Base-by-base conservation (phyloP, 2,797 vertebrate species). In the Perdix hodgsoniae region DNA sequence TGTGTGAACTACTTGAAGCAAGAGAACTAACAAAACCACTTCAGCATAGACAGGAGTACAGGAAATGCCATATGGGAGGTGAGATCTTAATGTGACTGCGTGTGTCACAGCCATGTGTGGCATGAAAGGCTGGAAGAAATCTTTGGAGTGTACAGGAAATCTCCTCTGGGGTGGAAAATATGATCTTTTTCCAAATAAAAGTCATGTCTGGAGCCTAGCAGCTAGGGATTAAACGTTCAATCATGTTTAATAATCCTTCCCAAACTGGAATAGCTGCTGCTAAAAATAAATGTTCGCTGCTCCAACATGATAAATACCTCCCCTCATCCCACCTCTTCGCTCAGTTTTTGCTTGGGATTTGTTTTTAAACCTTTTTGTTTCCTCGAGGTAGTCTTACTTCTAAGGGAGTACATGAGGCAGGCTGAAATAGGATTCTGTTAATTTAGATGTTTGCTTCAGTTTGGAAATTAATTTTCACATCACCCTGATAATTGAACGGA, bases 151-250 rank as follows among this genome's bases (percentile, higher is more conserved):
- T 2, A 2, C 37, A 54, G 63, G 57, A 88, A 75, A 59, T 86
- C 11, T 93, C 75, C 77, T 84, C 70, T 75, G 63, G 26, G 42
- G 15, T 75, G 39, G 49, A 65, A 85, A 92, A 78, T 1, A 2
- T 33, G 61, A 56, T 87, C 59, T 77, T 44, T 67, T 75, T 83
- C 59, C 35, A 69, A 84, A 75, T 69, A 52, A 44, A 90, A 93
- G 66, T 75, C 40, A 26, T 42, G 37, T 75, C 39, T 59, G 87
- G 65, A 90, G 66, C 66, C 54, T 73, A 27, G 70, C 78, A 65
- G 65, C 71, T 35, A 60, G 37, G 70, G 82, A 83, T 93, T 93
- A 92, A 91, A 93, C 56, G 83, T 70, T 83, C 87, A 94, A 92
- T 94, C 8, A 0, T 56, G 45, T 86, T 87, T 92, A 81, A 86